Evolutionary conservation across 2,888 invertebrate genomes (phyloP).

Genomic region (Troides oblongomaculatus): DNA sequence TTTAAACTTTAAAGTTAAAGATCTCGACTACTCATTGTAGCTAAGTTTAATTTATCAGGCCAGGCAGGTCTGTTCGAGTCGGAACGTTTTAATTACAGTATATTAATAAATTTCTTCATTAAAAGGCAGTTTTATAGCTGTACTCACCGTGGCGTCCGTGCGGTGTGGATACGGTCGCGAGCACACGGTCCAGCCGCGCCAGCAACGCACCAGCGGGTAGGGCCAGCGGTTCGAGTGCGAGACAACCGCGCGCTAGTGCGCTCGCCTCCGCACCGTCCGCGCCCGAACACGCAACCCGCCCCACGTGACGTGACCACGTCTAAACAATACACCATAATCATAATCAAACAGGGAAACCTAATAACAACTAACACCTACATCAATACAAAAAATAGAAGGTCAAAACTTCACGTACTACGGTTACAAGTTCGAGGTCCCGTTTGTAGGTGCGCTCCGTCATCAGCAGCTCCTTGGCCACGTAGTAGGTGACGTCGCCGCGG

Average conservation of each 20-base stretch:
- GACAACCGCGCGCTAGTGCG: slow-evolving; percentile 71
- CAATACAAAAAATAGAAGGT: no score
- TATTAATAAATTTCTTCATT: no score
- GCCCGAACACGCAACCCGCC: slow-evolving; percentile 39
- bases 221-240: slow-evolving; percentile 89
- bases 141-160: slow-evolving; percentile 30
- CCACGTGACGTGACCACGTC: slow-evolving; percentile 67
- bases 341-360: no score
- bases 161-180: slow-evolving; percentile 63
- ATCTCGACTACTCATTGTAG: no score
- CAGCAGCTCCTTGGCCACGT: slow-evolving; percentile 93
- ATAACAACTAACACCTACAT: no score
- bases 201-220: slow-evolving; percentile 90
- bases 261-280: slow-evolving; percentile 53
- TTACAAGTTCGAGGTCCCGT: slow-evolving; percentile 91
- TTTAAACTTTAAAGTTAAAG: no score
- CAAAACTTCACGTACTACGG: neutral
- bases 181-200: slow-evolving; percentile 83
- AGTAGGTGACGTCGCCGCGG: slow-evolving; percentile 79
- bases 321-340: slow-evolving; percentile 32
- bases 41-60: no score
- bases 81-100: no score
- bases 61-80: no score
- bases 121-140: no score
- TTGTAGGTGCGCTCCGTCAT: slow-evolving; percentile 91